phyloP scores from a whole-genome alignment of 2,113 vertebrate species.

The Bufo gargarizans region DNA sequence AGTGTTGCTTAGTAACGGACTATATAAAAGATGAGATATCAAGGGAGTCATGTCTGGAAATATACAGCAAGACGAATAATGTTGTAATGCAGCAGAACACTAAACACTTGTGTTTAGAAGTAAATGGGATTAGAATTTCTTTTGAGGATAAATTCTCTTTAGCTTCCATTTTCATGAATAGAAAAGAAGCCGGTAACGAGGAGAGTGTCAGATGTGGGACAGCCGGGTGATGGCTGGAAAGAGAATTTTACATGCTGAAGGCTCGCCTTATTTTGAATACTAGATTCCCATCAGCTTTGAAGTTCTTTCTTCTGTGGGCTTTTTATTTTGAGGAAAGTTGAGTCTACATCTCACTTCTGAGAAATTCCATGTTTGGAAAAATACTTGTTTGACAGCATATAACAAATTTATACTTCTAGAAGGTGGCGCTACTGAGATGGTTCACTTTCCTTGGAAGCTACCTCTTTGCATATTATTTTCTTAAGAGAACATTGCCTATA shows the following conservation, averaged over 20 bases:
- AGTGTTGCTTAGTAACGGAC: background rate
- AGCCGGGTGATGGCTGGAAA: background rate
- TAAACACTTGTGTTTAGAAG: constrained; percentile 6
- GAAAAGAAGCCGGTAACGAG: background rate
- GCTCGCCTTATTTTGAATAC: background rate
- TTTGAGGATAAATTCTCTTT: constrained; percentile 20
- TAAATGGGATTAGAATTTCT: constrained; percentile 16
- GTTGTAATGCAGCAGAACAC: background rate
- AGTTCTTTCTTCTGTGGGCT: background rate
- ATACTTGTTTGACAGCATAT: background rate
- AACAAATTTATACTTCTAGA: background rate
- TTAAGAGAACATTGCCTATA: too few relatives aligned
- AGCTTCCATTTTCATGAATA: constrained; percentile 5
- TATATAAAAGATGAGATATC: background rate
- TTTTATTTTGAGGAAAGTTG: background rate
- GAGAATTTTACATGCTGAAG: constrained; percentile 25
- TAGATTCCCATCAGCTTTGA: background rate
- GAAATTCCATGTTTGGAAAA: background rate
- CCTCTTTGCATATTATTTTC: too few relatives aligned
- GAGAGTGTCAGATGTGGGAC: constrained; percentile 7
- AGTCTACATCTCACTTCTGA: background rate
- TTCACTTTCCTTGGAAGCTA: too few relatives aligned
- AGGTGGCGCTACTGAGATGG: background rate
- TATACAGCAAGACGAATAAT: background rate
- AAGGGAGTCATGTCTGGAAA: background rate